phyloP scores from a whole-genome alignment of 1,140 invertebrate genomes.

The Monochamus saltuarius region DNA sequence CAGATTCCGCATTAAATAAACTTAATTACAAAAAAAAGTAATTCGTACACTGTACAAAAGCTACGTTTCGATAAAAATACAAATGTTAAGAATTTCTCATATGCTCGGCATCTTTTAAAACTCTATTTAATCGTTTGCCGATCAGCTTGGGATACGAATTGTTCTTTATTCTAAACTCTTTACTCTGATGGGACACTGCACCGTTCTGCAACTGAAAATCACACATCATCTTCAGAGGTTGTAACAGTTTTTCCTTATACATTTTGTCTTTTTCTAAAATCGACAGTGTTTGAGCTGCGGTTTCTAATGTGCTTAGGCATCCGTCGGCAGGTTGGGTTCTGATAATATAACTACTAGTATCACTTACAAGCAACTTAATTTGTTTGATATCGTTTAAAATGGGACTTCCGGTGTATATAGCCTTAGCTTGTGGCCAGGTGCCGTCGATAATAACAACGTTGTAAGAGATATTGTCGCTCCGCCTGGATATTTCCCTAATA shows the following conservation, averaged over 20 bases:
- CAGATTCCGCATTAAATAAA: too few species aligned
- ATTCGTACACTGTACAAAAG: neutral
- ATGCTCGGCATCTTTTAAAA: slow-evolving; percentile 43
- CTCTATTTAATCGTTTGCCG: slow-evolving; percentile 72
- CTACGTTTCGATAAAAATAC: neutral
- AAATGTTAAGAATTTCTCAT: slow-evolving; percentile 12
- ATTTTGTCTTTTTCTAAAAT: slow-evolving; percentile 71
- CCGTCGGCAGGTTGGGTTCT: slow-evolving; percentile 90
- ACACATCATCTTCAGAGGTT: slow-evolving; percentile 81
- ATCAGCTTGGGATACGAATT: slow-evolving; percentile 82
- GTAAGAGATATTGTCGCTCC: slow-evolving; percentile 53
- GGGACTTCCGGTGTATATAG: slow-evolving; percentile 75
- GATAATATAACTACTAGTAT: slow-evolving; percentile 85
- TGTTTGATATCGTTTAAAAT: slow-evolving; percentile 65
- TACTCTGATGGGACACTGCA: slow-evolving; percentile 89
- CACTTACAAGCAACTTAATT: slow-evolving; percentile 73
- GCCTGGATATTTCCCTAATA: slow-evolving; percentile 52
- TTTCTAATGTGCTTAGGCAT: slow-evolving; percentile 89
- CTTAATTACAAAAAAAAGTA: too few species aligned
- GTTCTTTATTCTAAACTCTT: slow-evolving; percentile 84
- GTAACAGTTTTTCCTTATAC: slow-evolving; percentile 68
- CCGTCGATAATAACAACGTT: slow-evolving; percentile 89
- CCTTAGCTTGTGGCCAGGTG: slow-evolving; percentile 92
- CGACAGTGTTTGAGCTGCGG: slow-evolving; percentile 78
- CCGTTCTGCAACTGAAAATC: slow-evolving; percentile 85